Base-by-base conservation (phyloP, 2,888 invertebrate genomes). In the Epistrophe eligans region DNA sequence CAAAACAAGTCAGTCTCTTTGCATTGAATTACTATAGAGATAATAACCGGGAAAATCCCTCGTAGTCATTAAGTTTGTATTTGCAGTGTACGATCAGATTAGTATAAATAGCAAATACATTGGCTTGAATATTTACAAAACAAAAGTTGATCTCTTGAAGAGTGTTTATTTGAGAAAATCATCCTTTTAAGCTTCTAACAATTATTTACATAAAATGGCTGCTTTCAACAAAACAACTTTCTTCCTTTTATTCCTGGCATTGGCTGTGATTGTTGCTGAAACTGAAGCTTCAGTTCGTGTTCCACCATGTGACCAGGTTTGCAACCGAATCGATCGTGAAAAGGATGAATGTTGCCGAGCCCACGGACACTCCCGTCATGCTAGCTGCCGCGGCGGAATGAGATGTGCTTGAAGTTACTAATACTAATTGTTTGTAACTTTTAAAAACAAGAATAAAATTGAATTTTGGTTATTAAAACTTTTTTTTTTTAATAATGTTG, bases 161-260 rank as follows among this genome's bases (percentile, higher is more conserved):
- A 38, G 60, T 40, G 35, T 38, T 40, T 58, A 17, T 19, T 9
- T 11, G 11, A 32, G 28, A 55, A 28, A 19, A 19, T 50, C 40
- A 13, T 50, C 11, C 15, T 13, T 13, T 5, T 8, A 57, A 28
- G 8, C n/a, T n/a, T 8, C 10, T 13, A 1, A 15, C 0, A 28
- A 38, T 40, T n/a, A n/a, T n/a, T n/a, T 1, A 15, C 24, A 24
- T 24, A 45, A 45, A 66, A 66, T 66, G 66, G 66, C 48, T 13
- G 66, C 66, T 66, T 66, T 66, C 17, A 66, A 48, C n/a, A 66
- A 48, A n/a, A 35, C 66, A 2, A 66, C 66, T 0, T 13, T 66
- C 17, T 48, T 66, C 35, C n/a, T 66, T 32, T 66, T 66, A 32
- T n/a, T 66, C 32, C 40, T 66, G 9, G 45, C 17, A 6, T 66